Base-by-base conservation (phyloP, 2,113 vertebrate genomes). In the Brachypodius melanocephalos region DNA sequence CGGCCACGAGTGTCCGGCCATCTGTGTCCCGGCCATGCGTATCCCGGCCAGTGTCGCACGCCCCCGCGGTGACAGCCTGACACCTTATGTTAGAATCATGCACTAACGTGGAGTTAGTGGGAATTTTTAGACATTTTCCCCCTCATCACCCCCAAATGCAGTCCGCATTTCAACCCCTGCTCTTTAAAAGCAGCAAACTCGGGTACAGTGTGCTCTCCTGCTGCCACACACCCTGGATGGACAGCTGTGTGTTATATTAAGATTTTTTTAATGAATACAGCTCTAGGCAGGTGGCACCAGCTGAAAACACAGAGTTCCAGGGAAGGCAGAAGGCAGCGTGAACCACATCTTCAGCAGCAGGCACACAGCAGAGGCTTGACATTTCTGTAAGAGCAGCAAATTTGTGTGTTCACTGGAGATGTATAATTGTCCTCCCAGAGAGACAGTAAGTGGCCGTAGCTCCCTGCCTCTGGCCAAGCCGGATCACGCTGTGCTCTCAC, bases 201-300 rank as follows among this genome's bases (percentile, higher is more conserved):
- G 4, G 49, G 34, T 17, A 8, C 25, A 9, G 28, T 12, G 58
- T 17, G 48, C 15, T 65, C 51, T 62, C 55, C 69, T n/a, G 51
- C 85, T 4, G 17, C 68, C 38, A 0, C 10, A 8, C n/a, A 6
- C 18, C 19, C 62, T 9, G 3, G 69, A 49, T 1, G 16, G 38
- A 59, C 54, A 66, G 78, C 71, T 69, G 5, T 5, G 38, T 79
- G 15, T 77, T 93, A 61, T 32, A 54, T 73, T 61, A 91, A 43
- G 88, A 54, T 76, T 62, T 38, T 66, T 95, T 96, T 95, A 96
- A 93, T 80, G 71, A 51, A 8, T 86, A 63, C 75, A 48, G 75
- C 90, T 94, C 78, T 66, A 85, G 90, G 92, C 82, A 90, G 90
- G 92, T 85, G 67, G 62, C 74, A 79, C 67, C 82, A 83, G 82